Conservation (phyloP, 2,888 invertebrate species). For the Minunthozetes semirufus region DNA sequence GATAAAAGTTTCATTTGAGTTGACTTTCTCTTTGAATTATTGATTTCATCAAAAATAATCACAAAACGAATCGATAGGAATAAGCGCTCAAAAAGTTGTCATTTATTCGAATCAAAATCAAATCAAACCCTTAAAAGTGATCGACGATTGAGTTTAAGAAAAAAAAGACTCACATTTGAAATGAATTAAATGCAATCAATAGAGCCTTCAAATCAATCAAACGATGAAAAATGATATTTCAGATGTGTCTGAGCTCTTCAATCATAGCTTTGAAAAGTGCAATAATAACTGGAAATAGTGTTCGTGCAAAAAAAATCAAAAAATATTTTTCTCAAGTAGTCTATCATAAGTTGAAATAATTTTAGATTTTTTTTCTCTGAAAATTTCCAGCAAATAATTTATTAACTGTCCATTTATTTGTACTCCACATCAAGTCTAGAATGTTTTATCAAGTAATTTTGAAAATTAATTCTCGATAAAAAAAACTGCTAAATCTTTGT, state of each 20-base stretch:
- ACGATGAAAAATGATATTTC: conserved; percentile 19
- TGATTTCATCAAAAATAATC: no score
- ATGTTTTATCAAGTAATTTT: no score
- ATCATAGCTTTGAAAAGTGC: conserved; percentile 5
- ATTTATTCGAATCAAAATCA: neutral
- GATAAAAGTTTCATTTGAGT: neutral
- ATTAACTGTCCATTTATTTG: no score
- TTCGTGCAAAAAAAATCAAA: neutral
- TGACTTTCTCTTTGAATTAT: no score
- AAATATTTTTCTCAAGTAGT: neutral
- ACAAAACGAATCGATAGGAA: no score
- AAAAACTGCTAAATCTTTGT: no score
- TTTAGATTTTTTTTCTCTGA: neutral
- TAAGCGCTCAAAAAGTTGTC: neutral
- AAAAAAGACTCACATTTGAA: neutral
- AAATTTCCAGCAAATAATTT: no score
- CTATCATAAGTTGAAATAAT: neutral
- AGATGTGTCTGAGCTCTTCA: conserved; percentile 17
- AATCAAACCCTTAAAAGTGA: neutral
- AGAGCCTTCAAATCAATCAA: conserved; percentile 5
- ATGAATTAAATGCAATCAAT: neutral
- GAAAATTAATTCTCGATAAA: no score
- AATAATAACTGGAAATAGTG: conserved; percentile 10
- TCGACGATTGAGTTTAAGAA: neutral
- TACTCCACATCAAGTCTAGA: no score